These are phyloP conservation scores for Lophius americanus DNA, from an alignment of 2,797 vertebrate genomes.

Conservation along the genomic window DNA sequence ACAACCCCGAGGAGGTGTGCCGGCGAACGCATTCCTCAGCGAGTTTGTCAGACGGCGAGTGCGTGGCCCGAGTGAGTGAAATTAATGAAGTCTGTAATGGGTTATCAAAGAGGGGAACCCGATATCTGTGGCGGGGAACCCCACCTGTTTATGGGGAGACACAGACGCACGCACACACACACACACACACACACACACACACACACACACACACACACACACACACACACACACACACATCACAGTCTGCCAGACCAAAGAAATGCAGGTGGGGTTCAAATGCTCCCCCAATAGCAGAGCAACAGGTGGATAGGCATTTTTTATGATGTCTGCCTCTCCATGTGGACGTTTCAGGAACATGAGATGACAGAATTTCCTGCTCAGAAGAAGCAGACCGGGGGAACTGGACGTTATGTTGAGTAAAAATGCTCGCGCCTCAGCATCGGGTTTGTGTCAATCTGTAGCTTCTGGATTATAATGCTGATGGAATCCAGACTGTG, in stretches of 20 bases:
- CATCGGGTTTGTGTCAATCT: no score
- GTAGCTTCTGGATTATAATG: no score
- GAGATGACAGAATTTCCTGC: slow-evolving; percentile 76
- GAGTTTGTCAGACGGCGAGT: slow-evolving; percentile 67
- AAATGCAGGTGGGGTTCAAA: slow-evolving; percentile 83
- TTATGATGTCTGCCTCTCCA: slow-evolving; percentile 80
- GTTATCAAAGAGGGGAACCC: slow-evolving; percentile 81
- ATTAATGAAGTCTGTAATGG: slow-evolving; percentile 82
- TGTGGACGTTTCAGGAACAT: slow-evolving; percentile 76
- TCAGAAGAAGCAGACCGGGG: slow-evolving; percentile 47
- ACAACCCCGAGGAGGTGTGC: slow-evolving; percentile 71
- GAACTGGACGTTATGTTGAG: slow-evolving; percentile 38
- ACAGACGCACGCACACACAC: slow-evolving; percentile 37
- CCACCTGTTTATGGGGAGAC: slow-evolving; percentile 79
- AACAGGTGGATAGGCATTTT: slow-evolving; percentile 84
- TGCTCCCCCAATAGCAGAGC: slow-evolving; percentile 66
- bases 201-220: slow-evolving; percentile 40
- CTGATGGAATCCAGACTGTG: not conserved
- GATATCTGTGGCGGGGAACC: slow-evolving; percentile 75
- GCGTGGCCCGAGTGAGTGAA: slow-evolving; percentile 70
- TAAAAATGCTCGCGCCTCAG: no score
- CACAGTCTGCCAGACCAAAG: slow-evolving; percentile 62
- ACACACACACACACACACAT: slow-evolving; percentile 33
- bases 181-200: slow-evolving; percentile 38
- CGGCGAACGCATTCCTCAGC: slow-evolving; percentile 70